phyloP scores from a whole-genome alignment of 2,797 vertebrate genomes.

The Malacoraja senta region DNA sequence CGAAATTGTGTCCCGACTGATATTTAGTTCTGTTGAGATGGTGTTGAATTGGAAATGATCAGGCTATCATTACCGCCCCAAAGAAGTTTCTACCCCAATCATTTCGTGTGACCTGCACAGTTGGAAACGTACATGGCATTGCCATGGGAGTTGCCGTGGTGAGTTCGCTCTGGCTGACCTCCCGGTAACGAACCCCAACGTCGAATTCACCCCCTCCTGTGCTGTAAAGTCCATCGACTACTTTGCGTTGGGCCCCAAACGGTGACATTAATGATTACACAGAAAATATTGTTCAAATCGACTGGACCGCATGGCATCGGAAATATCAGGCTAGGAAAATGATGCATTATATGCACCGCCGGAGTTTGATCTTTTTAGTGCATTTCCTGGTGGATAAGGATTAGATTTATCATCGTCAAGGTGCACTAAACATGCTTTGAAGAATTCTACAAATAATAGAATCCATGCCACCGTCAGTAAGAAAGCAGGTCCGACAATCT shows the following conservation, averaged over 20 bases:
- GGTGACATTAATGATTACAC: not conserved
- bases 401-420: no score
- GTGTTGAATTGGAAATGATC: not conserved
- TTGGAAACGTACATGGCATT: not conserved
- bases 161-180: not conserved
- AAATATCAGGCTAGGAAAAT: not conserved
- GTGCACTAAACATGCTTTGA: no score
- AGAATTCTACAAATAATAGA: not conserved
- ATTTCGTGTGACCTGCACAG: no score
- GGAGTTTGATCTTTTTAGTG: not conserved
- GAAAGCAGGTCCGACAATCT: not conserved
- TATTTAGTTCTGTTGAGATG: not conserved
- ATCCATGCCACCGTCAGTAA: not conserved
- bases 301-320: not conserved
- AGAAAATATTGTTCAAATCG: not conserved
- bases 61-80: not conserved
- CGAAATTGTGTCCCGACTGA: not conserved
- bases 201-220: not conserved
- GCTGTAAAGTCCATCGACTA: not conserved
- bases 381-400: not conserved
- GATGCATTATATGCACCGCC: not conserved
- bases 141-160: not conserved
- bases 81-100: not conserved
- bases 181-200: no score
- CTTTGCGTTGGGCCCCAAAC: not conserved